Percentiles rank a stretch among this genome's conserved stretches.
phyloP scores from a whole-genome alignment of 2,888 invertebrate species.

The Standfussiana lucernea region DNA sequence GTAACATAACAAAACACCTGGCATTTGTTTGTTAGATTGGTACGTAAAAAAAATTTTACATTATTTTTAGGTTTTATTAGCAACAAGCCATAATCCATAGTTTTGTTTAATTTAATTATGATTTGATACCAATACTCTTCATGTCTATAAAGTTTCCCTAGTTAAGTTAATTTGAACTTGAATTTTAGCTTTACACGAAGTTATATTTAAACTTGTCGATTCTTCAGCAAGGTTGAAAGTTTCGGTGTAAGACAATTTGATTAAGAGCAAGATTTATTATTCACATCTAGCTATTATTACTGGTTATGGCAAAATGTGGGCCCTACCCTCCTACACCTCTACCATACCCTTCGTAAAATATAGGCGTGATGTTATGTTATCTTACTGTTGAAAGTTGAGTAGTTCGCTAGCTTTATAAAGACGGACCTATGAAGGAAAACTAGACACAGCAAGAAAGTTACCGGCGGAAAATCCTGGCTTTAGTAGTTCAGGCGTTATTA shows the following conservation, averaged over 20 bases:
- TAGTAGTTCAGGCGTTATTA: constrained; percentile 45
- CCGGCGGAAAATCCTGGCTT: constrained; percentile 48
- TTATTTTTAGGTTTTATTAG: neutral
- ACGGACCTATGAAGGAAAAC: constrained; percentile 20
- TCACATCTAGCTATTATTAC: neutral
- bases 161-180: neutral
- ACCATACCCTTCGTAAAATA: neutral
- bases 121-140: neutral
- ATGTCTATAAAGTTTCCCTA: neutral
- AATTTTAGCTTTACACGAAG: neutral
- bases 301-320: neutral
- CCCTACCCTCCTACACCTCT: neutral
- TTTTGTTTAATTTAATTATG: neutral
- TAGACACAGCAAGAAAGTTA: constrained; percentile 30
- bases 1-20: neutral
- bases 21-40: neutral
- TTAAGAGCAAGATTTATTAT: constrained; percentile 2
- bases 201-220: constrained; percentile 6
- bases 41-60: neutral
- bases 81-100: neutral
- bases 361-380: neutral
- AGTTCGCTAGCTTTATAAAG: constrained; percentile 32
- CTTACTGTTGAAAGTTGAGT: neutral
- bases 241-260: constrained; percentile 6
- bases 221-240: neutral